Base-by-base conservation (phyloP, 2,113 vertebrate genomes). In the Puntigrus tetrazona region DNA sequence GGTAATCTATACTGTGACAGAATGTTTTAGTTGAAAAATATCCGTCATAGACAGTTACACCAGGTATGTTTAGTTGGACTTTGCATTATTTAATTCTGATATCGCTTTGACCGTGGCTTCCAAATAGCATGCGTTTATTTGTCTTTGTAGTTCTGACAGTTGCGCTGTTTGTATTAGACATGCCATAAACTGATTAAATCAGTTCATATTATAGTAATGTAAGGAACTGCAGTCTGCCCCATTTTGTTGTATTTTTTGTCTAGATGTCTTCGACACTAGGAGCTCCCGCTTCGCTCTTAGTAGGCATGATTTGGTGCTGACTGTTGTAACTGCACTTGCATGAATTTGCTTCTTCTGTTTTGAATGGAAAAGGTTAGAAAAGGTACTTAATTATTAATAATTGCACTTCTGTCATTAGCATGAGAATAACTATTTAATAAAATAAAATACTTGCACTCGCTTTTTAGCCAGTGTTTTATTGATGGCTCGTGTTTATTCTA, bases 11-110 rank as follows among this genome's bases (percentile, higher is more conserved):
- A 50, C 67, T 73, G 76, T 84, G 72, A 83, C 47, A 41, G 77
- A 83, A 81, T 85, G 74, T 75, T 63, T 36, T 80, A 84, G 82
- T 83, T 80, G 20, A 65, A 7, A 73, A 7, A 73, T 82, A n/a
- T 50, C 52, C 78, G 72, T 36, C 57, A 73, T 16, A 55, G 82
- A 27, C 70, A 50, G 87, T 75, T 84, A 55, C 7, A 55, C n/a
- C 16, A 9, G 11, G 31, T 50, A 25, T 22, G 9, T 25, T 25
- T 38, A 41, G 10, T 72, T 2, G 9, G 13, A n/a, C 25, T 38
- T 61, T 20, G 4, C 14, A 41, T 45, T 18, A n/a, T 16, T 29
- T 25, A 50, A 45, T 43, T 76, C 11, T 18, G 27, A 22, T 43
- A 6, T 72, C 36, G 16, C 69, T n/a, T 1, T 73, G 31, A 38